Evolutionary conservation across 2,113 vertebrate species (phyloP).

Genomic region (Lucifuga dentata): DNA sequence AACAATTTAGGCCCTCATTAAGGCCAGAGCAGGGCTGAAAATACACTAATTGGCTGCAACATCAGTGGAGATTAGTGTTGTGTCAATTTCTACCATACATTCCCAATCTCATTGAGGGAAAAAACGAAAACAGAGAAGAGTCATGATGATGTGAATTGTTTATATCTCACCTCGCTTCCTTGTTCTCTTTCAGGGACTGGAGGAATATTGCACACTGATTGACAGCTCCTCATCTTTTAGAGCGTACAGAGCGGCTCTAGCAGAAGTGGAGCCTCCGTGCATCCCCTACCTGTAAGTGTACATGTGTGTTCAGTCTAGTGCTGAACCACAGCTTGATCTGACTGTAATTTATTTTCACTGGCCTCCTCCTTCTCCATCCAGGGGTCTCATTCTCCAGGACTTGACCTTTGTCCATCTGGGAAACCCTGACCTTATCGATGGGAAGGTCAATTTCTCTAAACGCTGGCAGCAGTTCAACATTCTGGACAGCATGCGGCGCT

Average conservation of each 20-base stretch:
- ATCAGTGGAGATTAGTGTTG: no score
- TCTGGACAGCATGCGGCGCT: slow-evolving; percentile 98
- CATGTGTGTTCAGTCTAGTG: neutral
- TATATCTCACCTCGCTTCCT: neutral
- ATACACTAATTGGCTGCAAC: no score
- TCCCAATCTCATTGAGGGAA: no score
- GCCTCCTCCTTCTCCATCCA: slow-evolving; percentile 61
- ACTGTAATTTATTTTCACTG: neutral
- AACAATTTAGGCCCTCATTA: no score
- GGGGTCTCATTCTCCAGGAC: slow-evolving; percentile 97
- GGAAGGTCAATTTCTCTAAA: slow-evolving; percentile 99
- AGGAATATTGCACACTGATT: slow-evolving; percentile 97
- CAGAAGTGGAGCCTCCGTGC: slow-evolving; percentile 96
- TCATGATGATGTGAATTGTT: neutral
- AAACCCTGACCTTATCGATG: slow-evolving; percentile 95
- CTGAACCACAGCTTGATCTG: neutral
- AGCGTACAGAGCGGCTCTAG: slow-evolving; percentile 94
- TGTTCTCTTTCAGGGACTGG: slow-evolving; percentile 85
- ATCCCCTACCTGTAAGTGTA: slow-evolving; percentile 97
- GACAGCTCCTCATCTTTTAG: slow-evolving; percentile 99
- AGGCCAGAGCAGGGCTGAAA: no score
- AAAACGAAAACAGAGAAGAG: no score
- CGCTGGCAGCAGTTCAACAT: slow-evolving; percentile 99
- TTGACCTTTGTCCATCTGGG: slow-evolving; percentile 98
- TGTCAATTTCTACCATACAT: no score